Conservation (phyloP, 2,113 vertebrate genomes). For the Dipodomys ordii region DNA sequence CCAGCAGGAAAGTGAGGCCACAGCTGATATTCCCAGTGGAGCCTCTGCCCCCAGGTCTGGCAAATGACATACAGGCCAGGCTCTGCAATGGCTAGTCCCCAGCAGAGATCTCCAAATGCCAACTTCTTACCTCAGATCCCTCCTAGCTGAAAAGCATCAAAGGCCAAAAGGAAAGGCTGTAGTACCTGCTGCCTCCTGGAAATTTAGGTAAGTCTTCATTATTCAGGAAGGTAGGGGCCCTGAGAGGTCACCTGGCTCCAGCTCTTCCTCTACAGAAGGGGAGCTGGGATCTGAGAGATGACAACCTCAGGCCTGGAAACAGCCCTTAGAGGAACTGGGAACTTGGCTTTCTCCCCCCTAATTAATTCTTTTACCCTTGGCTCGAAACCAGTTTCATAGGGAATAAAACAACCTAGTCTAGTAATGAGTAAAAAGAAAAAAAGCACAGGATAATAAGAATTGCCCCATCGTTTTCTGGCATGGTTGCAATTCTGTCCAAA, state of each 20-base stretch:
- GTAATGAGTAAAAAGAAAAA: neutral
- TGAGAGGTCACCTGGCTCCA: no score
- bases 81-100: no score
- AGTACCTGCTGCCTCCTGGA: neutral
- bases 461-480: neutral
- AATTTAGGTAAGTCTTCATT: neutral
- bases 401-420: neutral
- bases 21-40: neutral
- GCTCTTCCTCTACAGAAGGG: neutral
- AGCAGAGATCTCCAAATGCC: neutral
- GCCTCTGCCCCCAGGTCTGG: neutral
- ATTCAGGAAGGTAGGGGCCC: neutral
- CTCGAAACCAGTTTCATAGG: neutral
- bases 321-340: neutral
- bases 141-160: neutral
- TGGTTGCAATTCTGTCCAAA: no score
- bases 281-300: neutral
- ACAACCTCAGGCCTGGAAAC: neutral
- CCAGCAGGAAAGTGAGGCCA: neutral
- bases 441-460: neutral
- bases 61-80: accelerated
- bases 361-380: neutral
- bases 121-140: neutral
- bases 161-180: neutral
- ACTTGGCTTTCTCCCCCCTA: neutral